Evolutionary conservation across 1,140 invertebrate genomes (phyloP).

Genomic region (Stegodyphus dumicola): DNA sequence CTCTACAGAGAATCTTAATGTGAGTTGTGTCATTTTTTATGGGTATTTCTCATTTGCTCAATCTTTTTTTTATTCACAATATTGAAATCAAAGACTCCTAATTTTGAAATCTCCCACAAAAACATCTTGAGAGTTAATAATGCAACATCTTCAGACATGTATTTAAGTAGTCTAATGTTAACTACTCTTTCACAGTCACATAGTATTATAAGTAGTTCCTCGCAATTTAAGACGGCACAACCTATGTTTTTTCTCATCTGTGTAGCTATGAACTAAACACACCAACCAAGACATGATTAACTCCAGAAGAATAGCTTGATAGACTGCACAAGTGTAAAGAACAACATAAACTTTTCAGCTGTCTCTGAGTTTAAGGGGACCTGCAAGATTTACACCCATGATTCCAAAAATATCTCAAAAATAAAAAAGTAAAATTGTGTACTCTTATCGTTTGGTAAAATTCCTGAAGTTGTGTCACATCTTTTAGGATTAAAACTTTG

Average conservation of each 20-base stretch:
- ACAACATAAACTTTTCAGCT: constrained; percentile 19
- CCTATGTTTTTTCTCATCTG: background rate
- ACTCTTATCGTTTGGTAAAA: constrained; percentile 64
- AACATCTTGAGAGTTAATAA: background rate
- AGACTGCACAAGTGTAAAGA: constrained; percentile 58
- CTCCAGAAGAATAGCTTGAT: constrained; percentile 69
- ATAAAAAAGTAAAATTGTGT: too few species aligned
- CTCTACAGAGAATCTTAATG: too few species aligned
- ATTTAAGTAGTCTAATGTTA: constrained; percentile 10
- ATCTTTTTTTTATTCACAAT: background rate
- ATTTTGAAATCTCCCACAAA: background rate
- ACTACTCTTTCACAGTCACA: constrained; percentile 25
- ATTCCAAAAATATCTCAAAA: constrained; percentile 65
- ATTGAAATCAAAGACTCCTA: background rate
- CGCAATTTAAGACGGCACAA: constrained; percentile 6
- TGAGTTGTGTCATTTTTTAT: too few species aligned
- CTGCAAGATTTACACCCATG: constrained; percentile 66
- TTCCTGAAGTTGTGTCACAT: background rate
- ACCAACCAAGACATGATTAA: constrained; percentile 51
- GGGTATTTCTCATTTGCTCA: too few species aligned
- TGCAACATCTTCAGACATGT: background rate
- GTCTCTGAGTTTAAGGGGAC: constrained; percentile 64
- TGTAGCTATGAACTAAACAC: constrained; percentile 2
- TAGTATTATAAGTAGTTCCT: constrained; percentile 7
- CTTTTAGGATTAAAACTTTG: background rate